phyloP scores from a whole-genome alignment of 2,113 vertebrate genomes.

The Rhinogobius similis region DNA sequence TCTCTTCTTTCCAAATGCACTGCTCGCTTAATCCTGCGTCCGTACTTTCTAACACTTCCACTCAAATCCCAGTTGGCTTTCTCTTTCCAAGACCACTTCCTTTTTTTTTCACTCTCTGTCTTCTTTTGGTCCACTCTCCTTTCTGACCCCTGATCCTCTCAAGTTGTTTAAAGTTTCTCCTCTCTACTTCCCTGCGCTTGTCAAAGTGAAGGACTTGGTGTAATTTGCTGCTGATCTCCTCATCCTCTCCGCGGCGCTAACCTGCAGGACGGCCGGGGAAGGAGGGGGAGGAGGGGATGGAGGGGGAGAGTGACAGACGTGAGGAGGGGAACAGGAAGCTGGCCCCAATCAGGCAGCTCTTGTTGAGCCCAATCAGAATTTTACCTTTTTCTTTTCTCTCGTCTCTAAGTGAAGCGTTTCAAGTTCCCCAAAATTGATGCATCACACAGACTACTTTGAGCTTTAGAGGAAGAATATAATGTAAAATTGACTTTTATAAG shows the following conservation, averaged over 20 bases:
- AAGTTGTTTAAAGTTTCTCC: conserved; percentile 65
- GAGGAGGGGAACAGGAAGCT: conserved; percentile 38
- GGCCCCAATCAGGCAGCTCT: conserved; percentile 62
- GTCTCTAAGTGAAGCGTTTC: background rate
- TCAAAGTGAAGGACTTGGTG: conserved; percentile 53
- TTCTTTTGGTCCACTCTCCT: conserved; percentile 35
- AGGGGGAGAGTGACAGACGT: background rate
- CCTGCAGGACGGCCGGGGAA: conserved; percentile 36
- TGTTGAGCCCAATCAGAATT: conserved; percentile 37
- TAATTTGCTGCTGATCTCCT: conserved; percentile 75
- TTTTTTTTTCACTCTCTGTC: conserved; percentile 23
- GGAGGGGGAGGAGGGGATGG: background rate
- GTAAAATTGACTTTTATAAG: too few relatives aligned
- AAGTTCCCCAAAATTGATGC: too few relatives aligned
- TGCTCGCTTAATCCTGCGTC: conserved; percentile 22
- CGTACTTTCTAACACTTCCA: conserved; percentile 48
- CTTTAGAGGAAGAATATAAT: too few relatives aligned
- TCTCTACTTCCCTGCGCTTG: conserved; percentile 56
- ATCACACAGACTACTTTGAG: too few relatives aligned
- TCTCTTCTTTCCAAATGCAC: conserved; percentile 47
- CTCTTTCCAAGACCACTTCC: conserved; percentile 14
- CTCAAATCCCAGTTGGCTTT: conserved; percentile 51
- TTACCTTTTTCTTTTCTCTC: conserved; percentile 24
- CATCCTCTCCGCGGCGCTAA: conserved; percentile 57
- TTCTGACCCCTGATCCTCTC: conserved; percentile 51